Evolutionary conservation across 2,888 invertebrate genomes (phyloP).

Genomic region (Pandemis heparana): DNA sequence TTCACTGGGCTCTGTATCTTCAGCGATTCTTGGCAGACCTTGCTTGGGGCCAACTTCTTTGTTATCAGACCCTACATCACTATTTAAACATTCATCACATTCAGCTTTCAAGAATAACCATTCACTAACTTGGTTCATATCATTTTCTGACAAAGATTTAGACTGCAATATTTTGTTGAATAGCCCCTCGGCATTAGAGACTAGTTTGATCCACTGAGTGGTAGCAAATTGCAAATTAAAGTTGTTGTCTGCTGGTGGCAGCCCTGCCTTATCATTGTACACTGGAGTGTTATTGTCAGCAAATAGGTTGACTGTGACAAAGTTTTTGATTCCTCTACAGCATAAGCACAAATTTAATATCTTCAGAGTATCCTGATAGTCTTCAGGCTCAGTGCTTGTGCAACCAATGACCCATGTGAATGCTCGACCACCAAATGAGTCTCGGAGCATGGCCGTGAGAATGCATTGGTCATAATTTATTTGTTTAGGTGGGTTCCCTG

Average conservation of each 20-base stretch:
- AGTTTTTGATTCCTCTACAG: slow-evolving; percentile 89
- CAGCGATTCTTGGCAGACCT: slow-evolving; percentile 80
- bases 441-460: slow-evolving; percentile 88
- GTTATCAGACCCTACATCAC: slow-evolving; percentile 80
- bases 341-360: slow-evolving; percentile 88
- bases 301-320: slow-evolving; percentile 90
- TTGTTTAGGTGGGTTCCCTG: slow-evolving; percentile 82
- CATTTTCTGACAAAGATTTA: slow-evolving; percentile 89
- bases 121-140: slow-evolving; percentile 90
- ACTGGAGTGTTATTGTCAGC: slow-evolving; percentile 88
- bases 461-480: slow-evolving; percentile 88
- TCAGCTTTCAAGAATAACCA: slow-evolving; percentile 95
- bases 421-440: slow-evolving; percentile 91
- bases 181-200: slow-evolving; percentile 93
- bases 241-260: slow-evolving; percentile 69
- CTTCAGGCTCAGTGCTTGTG: slow-evolving; percentile 89
- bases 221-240: slow-evolving; percentile 94
- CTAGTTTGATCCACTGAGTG: slow-evolving; percentile 92
- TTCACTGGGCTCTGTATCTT: slow-evolving; percentile 86
- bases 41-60: slow-evolving; percentile 76
- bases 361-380: slow-evolving; percentile 89
- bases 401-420: slow-evolving; percentile 90
- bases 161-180: slow-evolving; percentile 90
- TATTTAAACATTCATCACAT: slow-evolving; percentile 92
- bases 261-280: slow-evolving; percentile 68